A percentile compares a stretch with the other conserved stretches of the same genome.
Evolutionary conservation across 1,140 invertebrate species (phyloP).

Genomic region (Phymorhynchus buccinoides): DNA sequence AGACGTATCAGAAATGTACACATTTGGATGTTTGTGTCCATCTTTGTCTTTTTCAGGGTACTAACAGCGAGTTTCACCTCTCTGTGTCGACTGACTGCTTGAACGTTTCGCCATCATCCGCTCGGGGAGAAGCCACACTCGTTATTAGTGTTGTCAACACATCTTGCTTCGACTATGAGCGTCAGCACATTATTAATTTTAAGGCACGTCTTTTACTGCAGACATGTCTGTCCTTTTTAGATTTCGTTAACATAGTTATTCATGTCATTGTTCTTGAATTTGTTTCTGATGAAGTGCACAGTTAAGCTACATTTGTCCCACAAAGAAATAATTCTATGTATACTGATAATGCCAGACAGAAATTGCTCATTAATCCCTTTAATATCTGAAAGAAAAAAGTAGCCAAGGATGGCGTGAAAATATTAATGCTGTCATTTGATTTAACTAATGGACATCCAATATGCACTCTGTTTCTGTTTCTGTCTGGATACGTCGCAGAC

Average conservation of each 20-base stretch:
- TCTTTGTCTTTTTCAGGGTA: not conserved
- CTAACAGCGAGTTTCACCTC: not conserved
- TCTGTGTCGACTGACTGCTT: not conserved
- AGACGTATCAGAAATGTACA: too few relatives aligned
- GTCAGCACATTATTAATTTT: not conserved
- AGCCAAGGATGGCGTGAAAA: too few relatives aligned
- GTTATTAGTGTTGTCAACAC: not conserved
- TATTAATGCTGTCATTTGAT: too few relatives aligned
- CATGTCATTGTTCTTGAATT: not conserved
- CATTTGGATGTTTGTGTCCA: too few relatives aligned
- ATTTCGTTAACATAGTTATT: too few relatives aligned
- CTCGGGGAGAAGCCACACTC: not conserved
- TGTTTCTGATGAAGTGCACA: not conserved
- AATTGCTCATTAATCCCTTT: not conserved
- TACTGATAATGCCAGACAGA: not conserved
- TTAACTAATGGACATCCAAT: too few relatives aligned
- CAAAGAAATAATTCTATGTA: not conserved
- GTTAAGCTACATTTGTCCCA: too few relatives aligned
- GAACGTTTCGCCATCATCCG: not conserved
- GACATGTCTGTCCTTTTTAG: too few relatives aligned
- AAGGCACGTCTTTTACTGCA: not conserved
- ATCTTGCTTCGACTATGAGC: not conserved
- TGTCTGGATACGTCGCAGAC: too few relatives aligned
- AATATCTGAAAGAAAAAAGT: too few relatives aligned
- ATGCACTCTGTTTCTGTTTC: too few relatives aligned